phyloP scores from a whole-genome alignment of 2,797 vertebrate species.

The Neosilurus hyrtlii region DNA sequence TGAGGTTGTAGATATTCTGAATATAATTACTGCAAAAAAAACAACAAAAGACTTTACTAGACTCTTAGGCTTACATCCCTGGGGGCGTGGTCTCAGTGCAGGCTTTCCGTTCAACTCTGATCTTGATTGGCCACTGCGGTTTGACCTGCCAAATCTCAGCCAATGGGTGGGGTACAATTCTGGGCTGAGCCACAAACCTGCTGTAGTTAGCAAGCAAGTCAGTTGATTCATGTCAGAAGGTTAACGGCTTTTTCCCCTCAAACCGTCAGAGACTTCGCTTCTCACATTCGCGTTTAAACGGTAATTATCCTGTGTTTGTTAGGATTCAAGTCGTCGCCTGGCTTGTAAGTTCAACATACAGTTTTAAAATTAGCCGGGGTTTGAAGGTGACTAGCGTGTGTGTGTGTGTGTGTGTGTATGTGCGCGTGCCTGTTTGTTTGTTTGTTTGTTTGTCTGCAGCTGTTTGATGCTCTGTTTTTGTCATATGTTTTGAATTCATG shows the following conservation, averaged over 20 bases:
- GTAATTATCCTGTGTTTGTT: neutral
- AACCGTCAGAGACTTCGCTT: neutral
- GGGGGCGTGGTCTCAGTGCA: neutral
- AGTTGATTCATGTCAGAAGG: neutral
- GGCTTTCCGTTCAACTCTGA: neutral
- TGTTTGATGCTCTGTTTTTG: neutral
- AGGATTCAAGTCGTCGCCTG: neutral
- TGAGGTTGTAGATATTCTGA: neutral
- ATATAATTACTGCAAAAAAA: no score
- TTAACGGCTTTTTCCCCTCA: neutral
- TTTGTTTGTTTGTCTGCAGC: neutral
- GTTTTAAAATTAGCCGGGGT: neutral
- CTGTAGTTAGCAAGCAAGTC: constrained; percentile 11
- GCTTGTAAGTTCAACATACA: neutral
- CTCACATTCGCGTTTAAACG: neutral
- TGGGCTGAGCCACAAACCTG: neutral
- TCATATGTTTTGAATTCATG: neutral
- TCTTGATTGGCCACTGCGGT: constrained; percentile 40
- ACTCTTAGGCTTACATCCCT: no score
- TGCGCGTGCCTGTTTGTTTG: neutral
- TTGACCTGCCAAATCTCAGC: constrained; percentile 19
- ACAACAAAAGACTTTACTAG: no score
- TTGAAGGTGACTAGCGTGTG: constrained; percentile 30
- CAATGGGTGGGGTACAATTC: constrained; percentile 19
- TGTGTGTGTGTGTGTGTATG: neutral